Evolutionary conservation across 2,888 invertebrate species (phyloP).

Genomic region (Rotaria sp.): DNA sequence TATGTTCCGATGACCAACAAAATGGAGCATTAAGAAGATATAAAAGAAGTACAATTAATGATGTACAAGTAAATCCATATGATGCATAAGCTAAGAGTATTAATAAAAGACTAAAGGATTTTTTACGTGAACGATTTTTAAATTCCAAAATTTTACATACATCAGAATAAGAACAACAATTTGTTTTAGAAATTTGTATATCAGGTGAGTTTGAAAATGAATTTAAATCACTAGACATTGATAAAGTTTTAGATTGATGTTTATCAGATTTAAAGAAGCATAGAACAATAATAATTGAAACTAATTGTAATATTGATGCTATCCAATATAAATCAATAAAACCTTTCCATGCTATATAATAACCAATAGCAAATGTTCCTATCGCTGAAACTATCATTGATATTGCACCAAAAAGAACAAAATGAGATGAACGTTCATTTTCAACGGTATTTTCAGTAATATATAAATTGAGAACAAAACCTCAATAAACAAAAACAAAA

Average conservation of each 20-base stretch:
- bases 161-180: background rate
- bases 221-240: no score
- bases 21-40: background rate
- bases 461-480: background rate
- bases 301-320: background rate
- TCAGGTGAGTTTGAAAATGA: background rate
- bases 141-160: background rate
- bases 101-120: background rate
- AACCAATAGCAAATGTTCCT: background rate
- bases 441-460: background rate
- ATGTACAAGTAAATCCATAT: background rate
- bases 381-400: background rate
- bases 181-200: background rate
- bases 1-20: slow-evolving; percentile 6
- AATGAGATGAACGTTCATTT: background rate
- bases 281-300: slow-evolving; percentile 3
- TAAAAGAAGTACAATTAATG: background rate
- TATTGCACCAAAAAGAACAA: background rate
- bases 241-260: background rate
- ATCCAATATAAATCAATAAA: background rate
- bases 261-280: background rate
- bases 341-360: slow-evolving; percentile 1
- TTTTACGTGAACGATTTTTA: background rate
- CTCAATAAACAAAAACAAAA: background rate
- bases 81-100: background rate